Evolutionary conservation across 1,140 invertebrate genomes (phyloP).

Genomic region (Meloidogyne hapla): DNA sequence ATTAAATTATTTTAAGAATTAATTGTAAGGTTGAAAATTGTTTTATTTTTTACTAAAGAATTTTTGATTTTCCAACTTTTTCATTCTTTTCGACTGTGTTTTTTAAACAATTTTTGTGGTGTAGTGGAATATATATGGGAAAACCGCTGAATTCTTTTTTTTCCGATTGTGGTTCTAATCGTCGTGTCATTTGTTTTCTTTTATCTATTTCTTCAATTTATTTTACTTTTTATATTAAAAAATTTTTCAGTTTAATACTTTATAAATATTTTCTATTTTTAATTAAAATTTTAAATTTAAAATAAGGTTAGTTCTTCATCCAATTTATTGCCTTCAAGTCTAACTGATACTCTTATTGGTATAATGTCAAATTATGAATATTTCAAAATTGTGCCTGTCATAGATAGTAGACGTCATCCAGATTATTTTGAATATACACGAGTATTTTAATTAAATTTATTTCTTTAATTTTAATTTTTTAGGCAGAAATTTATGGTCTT

Average conservation of each 20-base stretch:
- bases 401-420: slow-evolving; percentile 1
- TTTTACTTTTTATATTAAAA: no score
- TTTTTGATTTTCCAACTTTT: not conserved
- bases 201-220: no score
- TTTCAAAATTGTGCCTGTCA: slow-evolving; percentile 25
- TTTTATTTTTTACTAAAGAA: no score
- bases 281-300: no score
- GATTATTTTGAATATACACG: slow-evolving; percentile 32
- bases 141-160: no score
- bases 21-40: not conserved
- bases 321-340: not conserved
- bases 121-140: no score
- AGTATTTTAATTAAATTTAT: slow-evolving; percentile 17
- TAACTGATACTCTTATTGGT: not conserved
- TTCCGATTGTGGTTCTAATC: no score
- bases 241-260: no score
- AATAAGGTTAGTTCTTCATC: not conserved
- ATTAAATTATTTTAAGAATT: slow-evolving; percentile 4
- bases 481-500: slow-evolving; percentile 26
- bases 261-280: not conserved
- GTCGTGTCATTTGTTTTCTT: no score
- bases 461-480: slow-evolving; percentile 8
- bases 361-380: slow-evolving; percentile 29
- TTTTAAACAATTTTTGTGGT: no score
- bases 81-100: no score